Conservation (phyloP, 1,140 invertebrate species). For the Caenorhabditis remanei region DNA sequence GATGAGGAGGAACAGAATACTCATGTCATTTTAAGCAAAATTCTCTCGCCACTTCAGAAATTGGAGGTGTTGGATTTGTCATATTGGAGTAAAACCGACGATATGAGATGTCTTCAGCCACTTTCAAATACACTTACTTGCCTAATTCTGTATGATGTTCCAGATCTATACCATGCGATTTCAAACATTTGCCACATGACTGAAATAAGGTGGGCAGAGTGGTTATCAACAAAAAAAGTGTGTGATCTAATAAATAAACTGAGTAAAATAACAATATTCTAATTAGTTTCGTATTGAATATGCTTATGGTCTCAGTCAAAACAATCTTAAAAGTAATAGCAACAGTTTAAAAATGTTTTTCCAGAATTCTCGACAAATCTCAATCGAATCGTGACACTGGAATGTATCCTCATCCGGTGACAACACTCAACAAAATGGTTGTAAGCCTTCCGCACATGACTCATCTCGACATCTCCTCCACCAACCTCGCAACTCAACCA, state of each 20-base stretch:
- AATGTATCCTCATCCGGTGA: conserved; percentile 83
- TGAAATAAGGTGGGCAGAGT: conserved; percentile 68
- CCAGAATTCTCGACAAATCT: conserved; percentile 87
- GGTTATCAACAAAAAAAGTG: too few relatives aligned
- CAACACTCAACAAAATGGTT: conserved; percentile 83
- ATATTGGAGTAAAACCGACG: conserved; percentile 36
- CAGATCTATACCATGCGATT: conserved; percentile 79
- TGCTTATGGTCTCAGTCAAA: too few relatives aligned
- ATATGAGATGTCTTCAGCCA: conserved; percentile 64
- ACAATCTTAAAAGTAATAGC: too few relatives aligned
- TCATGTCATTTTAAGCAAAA: conserved; percentile 32
- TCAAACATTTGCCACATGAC: conserved; percentile 81
- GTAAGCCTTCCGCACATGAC: conserved; percentile 84
- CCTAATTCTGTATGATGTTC: conserved; percentile 85
- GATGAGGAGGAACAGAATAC: conserved; percentile 48
- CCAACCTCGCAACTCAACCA: conserved; percentile 87
- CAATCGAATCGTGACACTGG: conserved; percentile 82
- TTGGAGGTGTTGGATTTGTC: conserved; percentile 28
- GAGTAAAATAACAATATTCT: too few relatives aligned
- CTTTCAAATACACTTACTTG: conserved; percentile 80
- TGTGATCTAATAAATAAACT: too few relatives aligned
- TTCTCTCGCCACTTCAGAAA: conserved; percentile 13
- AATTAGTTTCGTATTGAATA: too few relatives aligned
- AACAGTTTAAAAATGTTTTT: too few relatives aligned
- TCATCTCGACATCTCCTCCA: conserved; percentile 91